Percentiles rank a stretch among this genome's conserved stretches.
These are phyloP conservation scores for Aleiodes testaceus DNA, from an alignment of 2,888 invertebrate genomes.

Conservation along the genomic window DNA sequence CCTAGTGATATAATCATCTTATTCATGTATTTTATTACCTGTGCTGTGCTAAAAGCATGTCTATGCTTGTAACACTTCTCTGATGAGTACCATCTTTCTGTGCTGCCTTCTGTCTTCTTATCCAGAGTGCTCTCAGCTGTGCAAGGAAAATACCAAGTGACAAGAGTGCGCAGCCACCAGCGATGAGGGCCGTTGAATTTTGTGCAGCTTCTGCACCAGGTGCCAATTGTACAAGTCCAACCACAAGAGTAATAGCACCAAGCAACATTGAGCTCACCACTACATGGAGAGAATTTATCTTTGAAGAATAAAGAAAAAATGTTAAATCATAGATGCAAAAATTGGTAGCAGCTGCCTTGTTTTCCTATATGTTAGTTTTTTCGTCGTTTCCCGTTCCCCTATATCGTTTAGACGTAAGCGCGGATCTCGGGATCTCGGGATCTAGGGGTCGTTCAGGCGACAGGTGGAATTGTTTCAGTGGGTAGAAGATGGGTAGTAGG, in stretches of 20 bases:
- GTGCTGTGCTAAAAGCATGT: slow-evolving; percentile 74
- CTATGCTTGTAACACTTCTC: slow-evolving; percentile 75
- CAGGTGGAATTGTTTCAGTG: neutral
- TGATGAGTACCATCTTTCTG: slow-evolving; percentile 74
- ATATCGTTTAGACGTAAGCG: neutral
- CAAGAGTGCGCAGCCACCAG: slow-evolving; percentile 79
- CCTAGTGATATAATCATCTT: too few species aligned
- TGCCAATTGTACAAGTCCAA: slow-evolving; percentile 84
- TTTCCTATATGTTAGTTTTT: too few species aligned
- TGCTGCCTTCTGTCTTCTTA: slow-evolving; percentile 76
- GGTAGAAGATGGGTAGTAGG: neutral
- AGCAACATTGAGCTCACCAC: slow-evolving; percentile 83
- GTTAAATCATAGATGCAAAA: too few species aligned
- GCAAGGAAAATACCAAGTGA: slow-evolving; percentile 79
- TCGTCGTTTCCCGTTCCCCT: neutral
- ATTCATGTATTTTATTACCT: slow-evolving; percentile 65
- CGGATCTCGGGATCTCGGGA: neutral
- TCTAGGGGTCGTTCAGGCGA: neutral
- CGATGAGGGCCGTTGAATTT: slow-evolving; percentile 82
- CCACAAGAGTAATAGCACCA: slow-evolving; percentile 83
- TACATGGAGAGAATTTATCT: slow-evolving; percentile 84
- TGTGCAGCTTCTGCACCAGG: slow-evolving; percentile 85
- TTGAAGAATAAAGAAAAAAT: slow-evolving; percentile 44
- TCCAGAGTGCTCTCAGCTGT: slow-evolving; percentile 80
- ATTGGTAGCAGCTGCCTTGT: too few species aligned